Evolutionary conservation across 2,113 vertebrate genomes (phyloP), one percentile per base, ranked within the genome.

Genomic region (Callospermophilus lateralis): DNA sequence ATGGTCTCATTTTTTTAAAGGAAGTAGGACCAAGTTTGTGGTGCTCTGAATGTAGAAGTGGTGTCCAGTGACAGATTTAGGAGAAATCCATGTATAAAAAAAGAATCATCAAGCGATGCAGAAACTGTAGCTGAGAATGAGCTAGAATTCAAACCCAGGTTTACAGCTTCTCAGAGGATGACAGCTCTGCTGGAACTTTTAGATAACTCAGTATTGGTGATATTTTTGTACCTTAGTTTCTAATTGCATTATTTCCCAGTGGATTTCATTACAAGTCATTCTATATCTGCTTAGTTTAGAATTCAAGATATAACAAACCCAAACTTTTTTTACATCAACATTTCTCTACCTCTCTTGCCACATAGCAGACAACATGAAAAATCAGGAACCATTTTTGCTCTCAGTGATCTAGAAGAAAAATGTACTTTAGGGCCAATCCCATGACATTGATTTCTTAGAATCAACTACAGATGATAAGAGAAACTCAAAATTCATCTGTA

Each of bases 221-320:
- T 55, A 58, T 94, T 79, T 85, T 87, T 37, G 65, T 65, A 28
- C 58, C 39, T 4, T 84, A 34, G 55, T 70, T 94, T 89, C 90
- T 74, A 76, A 63, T 89, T 68, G 45, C 68, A 92, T 3, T 42
- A 61, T 45, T 93, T 95, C 79, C 85, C 48, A 86, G 51, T 30
- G 32, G 42, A 79, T 93, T 91, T 42, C 65, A 78, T 79, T 94
- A 78, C n/a, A 94, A 93, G 61, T 76, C 63, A 83, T 96, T 88
- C 55, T 85, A 39, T 74, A 48, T 85, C 73, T 84, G 9, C 15
- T 53, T 4, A 87, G 24, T 9, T 72, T 65, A 63, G 37, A 28
- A 63, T 28, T 63, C 6, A 70, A 90, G 17, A 6, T 67, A 51
- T 32, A 48, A 85, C 24, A 97, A 74, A 65, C 90, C 24, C 10